Base-by-base conservation (phyloP, 2,113 vertebrate species). In the Microtus oregoni region DNA sequence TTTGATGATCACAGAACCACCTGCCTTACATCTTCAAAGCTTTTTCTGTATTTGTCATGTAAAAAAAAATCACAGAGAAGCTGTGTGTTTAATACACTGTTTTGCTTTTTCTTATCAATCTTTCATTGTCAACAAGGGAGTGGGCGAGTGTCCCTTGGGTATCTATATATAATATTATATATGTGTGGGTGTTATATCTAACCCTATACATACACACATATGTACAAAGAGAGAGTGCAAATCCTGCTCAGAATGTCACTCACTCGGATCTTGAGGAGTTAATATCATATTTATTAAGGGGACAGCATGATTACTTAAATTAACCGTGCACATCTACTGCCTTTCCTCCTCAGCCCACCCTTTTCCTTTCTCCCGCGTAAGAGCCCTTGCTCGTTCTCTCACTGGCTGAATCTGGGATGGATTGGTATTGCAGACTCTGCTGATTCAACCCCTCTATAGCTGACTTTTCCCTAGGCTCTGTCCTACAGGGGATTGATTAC, bases 1-100 rank as follows among this genome's bases (percentile, higher is more conserved):
- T 96, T 97, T 97, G 98, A 98, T 98, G 97, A 98, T 98, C 97
- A 97, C 77, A 93, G 97, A 98, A 97, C 52, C 38, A 95, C 28
- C 91, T 77, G 97, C 92, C 97, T 96, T 97, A 97, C 79, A 97
- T 91, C 94, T 97, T 98, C 94, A 97, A 96, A 94, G 70, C 52
- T 93, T 97, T 98, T 94, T 97, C 14, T 68, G 70, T 95, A 89
- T 98, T 98, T 94, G 14, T 87, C 50, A 22, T 79, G 4, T 72
- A 10, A 44, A 65, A 83, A 88, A 96, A 97, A 95, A 81, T 91
- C 85, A 58, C 38, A 55, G 93, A 96, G 89, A 97, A 97, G 61
- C 92, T 0, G 1, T 94, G 92, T 91, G 97, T 88, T 94, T 95
- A 91, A 94, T 0, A 12, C 35, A 85, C 73, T 82, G 68, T 77